phyloP scores from a whole-genome alignment of 92 coral and sea anemone genomes.

The Micromussa lordhowensis region DNA sequence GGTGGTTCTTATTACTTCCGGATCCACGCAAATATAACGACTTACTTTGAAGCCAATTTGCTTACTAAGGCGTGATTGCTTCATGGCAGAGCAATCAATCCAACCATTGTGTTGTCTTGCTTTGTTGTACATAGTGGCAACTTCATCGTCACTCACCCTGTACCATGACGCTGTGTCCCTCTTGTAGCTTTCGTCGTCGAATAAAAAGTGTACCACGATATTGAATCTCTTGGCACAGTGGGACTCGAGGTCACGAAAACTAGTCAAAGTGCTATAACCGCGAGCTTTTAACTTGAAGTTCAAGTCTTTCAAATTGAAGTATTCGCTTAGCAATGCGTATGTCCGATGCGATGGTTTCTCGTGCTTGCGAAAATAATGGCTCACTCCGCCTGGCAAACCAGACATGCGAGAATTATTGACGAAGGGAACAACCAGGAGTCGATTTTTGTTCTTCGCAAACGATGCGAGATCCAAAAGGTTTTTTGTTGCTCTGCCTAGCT shows the following conservation, averaged over 20 bases:
- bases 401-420: slow-evolving; percentile 98
- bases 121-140: slow-evolving; percentile 66
- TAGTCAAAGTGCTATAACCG: slow-evolving; percentile 81
- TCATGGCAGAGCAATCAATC: slow-evolving; percentile 86
- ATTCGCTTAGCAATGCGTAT: slow-evolving; percentile 79
- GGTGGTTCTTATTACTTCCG: slow-evolving; percentile 80
- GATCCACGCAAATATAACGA: slow-evolving; percentile 95
- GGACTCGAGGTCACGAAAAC: slow-evolving; percentile 81
- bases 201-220: slow-evolving; percentile 89
- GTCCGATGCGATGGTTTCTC: slow-evolving; percentile 36
- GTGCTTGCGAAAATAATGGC: slow-evolving; percentile 75
- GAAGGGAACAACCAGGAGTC: slow-evolving; percentile 89
- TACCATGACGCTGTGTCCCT: slow-evolving; percentile 87
- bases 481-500: slow-evolving; percentile 93
- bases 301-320: slow-evolving; percentile 74
- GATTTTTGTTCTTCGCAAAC: slow-evolving; percentile 82
- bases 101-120: slow-evolving; percentile 82
- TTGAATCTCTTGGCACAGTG: slow-evolving; percentile 82
- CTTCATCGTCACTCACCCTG: slow-evolving; percentile 67
- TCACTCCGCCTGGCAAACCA: slow-evolving; percentile 88
- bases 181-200: slow-evolving; percentile 54
- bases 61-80: slow-evolving; percentile 82
- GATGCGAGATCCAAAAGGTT: slow-evolving; percentile 91
- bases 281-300: slow-evolving; percentile 69
- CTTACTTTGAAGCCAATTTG: slow-evolving; percentile 92